These are phyloP conservation scores for Cantharis rustica DNA, from an alignment of 2,888 invertebrate genomes.

Conservation along the genomic window DNA sequence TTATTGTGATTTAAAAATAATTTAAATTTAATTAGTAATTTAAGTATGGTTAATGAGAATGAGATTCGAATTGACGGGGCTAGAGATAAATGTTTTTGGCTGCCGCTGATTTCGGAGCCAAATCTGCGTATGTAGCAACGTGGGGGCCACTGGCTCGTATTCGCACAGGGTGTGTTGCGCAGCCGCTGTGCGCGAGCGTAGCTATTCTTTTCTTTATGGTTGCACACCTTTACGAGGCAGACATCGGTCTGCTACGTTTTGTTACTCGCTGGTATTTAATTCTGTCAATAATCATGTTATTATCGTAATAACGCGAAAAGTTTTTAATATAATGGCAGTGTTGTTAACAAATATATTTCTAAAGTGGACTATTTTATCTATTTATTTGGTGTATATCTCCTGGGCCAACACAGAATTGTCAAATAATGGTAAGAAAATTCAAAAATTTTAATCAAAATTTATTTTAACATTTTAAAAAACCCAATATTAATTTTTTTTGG, in stretches of 20 bases:
- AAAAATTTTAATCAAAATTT: background rate
- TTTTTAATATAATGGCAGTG: slow-evolving; percentile 40
- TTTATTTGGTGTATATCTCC: slow-evolving; percentile 46
- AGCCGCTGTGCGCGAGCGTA: slow-evolving; percentile 34
- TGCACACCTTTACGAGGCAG: slow-evolving; percentile 43
- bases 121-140: slow-evolving; percentile 8
- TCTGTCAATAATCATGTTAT: slow-evolving; percentile 38
- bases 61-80: background rate
- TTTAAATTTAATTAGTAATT: background rate
- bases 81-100: slow-evolving; percentile 8
- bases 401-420: slow-evolving; percentile 44
- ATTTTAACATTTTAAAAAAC: background rate
- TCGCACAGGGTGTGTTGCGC: slow-evolving; percentile 45
- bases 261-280: slow-evolving; percentile 34
- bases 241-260: slow-evolving; percentile 43
- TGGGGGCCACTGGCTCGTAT: slow-evolving; percentile 17
- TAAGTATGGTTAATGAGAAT: background rate
- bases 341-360: slow-evolving; percentile 40
- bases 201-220: slow-evolving; percentile 41
- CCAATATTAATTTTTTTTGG: background rate
- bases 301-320: slow-evolving; percentile 46
- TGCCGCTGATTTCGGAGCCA: slow-evolving; percentile 8
- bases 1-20: background rate
- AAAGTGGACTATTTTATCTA: slow-evolving; percentile 44
- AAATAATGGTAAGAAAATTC: slow-evolving; percentile 40